Evolutionary conservation across 2,888 invertebrate species (phyloP), one percentile per base, ranked within the genome.

Genomic region (Bruchidius siliquastri): DNA sequence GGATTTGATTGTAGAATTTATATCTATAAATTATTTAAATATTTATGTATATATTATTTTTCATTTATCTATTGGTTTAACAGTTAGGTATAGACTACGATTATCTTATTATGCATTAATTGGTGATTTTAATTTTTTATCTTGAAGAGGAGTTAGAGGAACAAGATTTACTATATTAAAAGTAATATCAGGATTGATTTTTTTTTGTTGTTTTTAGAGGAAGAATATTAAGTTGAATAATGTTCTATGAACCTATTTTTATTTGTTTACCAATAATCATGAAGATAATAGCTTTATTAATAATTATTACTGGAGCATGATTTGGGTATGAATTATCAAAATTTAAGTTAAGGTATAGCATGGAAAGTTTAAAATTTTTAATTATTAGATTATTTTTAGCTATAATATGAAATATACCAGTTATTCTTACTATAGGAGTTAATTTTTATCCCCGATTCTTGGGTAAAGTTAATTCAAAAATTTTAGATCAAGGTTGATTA

Each of bases 1-100:
- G 30, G 90, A 90, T 88, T 85, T 89, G 85, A 89, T 91, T 88
- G 88, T 91, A 85, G 91, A 91, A 77, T 80, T 89, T 79, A 84
- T 89, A 73, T 87, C 87, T 78, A 86, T 90, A 84, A 87, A 84
- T 77, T 86, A 87, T 87, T 85, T 89, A 84, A 89, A 90, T 89
- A 81, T 88, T 80, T 86, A 87, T 85, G 84, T 88, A 85, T 89
- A 88, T 86, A 83, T 89, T 80, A 84, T 89, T 82, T 88, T 87
- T 86, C 88, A 88, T 87, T 21, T 90, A 86, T 89, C 90, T 68
- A 89, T 89, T 0, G 89, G 90, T 0, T 87, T 91, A 83, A 91
- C 91, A 20, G 87, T 90, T 79, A 68, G 67, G 21, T 75, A 75
- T 73, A 77, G 76, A 13, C 30, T 75, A 72, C 78, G 77, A 4